Evolutionary conservation across 53 echinoderm and acorn worm genomes (phyloP), one percentile per base, ranked within the genome.

Genomic region (Echinometra lucunter): DNA sequence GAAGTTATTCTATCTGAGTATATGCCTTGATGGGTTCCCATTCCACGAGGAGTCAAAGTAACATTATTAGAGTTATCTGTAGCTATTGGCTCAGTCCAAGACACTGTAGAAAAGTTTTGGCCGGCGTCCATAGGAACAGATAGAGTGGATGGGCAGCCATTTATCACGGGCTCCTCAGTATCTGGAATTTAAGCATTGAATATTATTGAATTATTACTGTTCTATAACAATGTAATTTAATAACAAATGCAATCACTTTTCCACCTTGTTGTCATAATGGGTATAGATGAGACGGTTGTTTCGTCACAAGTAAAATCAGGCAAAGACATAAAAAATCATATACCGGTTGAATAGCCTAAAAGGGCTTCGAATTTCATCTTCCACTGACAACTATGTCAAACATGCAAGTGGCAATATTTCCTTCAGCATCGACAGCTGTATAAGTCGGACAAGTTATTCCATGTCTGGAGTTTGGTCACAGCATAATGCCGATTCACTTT

Each of bases 401-500:
- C 85, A 85, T 85, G 53, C 85, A 85, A 1, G 85, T 85, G 23
- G 53, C 85, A n/a, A 7, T 85, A 49, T 85, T 85, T 49, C 85
- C 85, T 47, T 18, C 85, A 0, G 2, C 28, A 85, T 85, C 85
- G 12, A 47, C 85, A 49, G 85, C 85, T 85, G 25, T 30, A 19
- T 85, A 85, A 6, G 49, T 49, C 81, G 49, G 85, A 28, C 47
- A 85, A 3, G 85, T 85, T 13, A 85, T 85, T 47, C 85, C 85
- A 4, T 17, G 27, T 28, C 44, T 18, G 3, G 40, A 85, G 49
- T 85, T 49, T 45, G n/a, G n/a, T n/a, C n/a, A n/a, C n/a, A n/a
- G n/a, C n/a, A n/a, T n/a, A n/a, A n/a, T n/a, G n/a, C n/a, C n/a
- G n/a, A n/a, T n/a, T n/a, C n/a, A n/a, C n/a, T n/a, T n/a, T n/a